These are phyloP conservation scores for Momotus momota DNA, from an alignment of 2,797 vertebrate species.

Conservation along the genomic window DNA sequence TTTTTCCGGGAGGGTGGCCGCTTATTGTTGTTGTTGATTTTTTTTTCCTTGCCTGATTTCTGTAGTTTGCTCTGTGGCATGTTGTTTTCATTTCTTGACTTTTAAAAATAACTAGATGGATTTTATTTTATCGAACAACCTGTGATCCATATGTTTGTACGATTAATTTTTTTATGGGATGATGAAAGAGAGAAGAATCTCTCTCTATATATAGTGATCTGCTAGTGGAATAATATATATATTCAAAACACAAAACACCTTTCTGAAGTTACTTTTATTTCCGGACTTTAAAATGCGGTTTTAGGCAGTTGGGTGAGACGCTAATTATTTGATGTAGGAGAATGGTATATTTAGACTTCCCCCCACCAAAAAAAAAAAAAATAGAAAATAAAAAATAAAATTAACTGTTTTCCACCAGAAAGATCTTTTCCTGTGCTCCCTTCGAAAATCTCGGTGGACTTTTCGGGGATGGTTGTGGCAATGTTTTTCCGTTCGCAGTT, in stretches of 20 bases:
- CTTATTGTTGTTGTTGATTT: background rate
- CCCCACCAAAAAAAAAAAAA: too few relatives aligned
- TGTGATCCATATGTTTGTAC: conserved; percentile 49
- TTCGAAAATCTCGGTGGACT: background rate
- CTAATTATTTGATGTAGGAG: background rate
- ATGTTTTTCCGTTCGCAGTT: background rate
- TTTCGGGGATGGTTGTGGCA: background rate
- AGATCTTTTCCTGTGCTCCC: background rate
- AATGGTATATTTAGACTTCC: background rate
- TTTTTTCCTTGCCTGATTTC: background rate
- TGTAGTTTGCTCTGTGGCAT: background rate
- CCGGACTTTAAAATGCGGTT: background rate
- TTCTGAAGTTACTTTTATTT: conserved; percentile 40
- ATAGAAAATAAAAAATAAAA: background rate
- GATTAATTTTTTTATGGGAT: conserved; percentile 54
- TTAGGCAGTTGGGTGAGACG: background rate
- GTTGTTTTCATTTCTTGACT: conserved; percentile 7
- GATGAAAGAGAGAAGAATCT: conserved; percentile 56
- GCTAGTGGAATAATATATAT: conserved; percentile 22
- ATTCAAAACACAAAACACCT: conserved; percentile 26
- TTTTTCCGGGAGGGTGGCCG: background rate
- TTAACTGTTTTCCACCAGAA: background rate
- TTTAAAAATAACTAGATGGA: background rate
- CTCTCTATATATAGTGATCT: conserved; percentile 14
- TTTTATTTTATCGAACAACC: conserved; percentile 53